These are phyloP conservation scores for Eulemur rufifrons DNA, from an alignment of 2,113 vertebrate genomes.

Conservation along the genomic window DNA sequence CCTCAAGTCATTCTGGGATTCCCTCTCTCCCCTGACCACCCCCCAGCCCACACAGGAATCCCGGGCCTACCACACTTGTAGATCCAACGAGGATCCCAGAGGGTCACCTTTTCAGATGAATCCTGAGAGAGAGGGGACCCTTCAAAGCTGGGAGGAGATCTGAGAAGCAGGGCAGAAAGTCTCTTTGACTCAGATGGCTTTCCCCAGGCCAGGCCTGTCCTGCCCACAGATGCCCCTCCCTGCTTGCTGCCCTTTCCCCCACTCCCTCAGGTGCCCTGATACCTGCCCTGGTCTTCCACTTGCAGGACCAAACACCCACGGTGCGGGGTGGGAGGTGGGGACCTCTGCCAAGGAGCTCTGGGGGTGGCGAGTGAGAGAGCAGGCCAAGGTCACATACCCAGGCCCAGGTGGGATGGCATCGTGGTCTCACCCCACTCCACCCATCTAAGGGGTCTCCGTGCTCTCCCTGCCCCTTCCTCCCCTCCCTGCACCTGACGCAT, in stretches of 20 bases:
- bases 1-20: background rate
- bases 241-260: background rate
- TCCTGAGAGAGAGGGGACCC: background rate
- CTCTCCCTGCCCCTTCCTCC: background rate
- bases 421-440: background rate
- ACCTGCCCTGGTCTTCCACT: background rate
- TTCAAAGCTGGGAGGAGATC: background rate
- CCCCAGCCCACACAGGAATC: background rate
- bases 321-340: background rate
- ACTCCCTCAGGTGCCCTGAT: background rate
- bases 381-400: background rate
- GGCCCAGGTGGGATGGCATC: background rate
- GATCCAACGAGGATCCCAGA: background rate
- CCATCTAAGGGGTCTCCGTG: background rate
- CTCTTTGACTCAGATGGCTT: background rate
- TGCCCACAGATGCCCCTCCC: too few relatives aligned
- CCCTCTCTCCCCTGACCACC: background rate
- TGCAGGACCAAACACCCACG: background rate
- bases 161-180: background rate
- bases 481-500: background rate
- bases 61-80: background rate
- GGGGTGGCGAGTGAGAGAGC: background rate
- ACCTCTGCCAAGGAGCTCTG: background rate
- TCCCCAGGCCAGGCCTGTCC: background rate
- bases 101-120: background rate